Evolutionary conservation across 2,113 vertebrate genomes (phyloP).

Genomic region (Megaceryle torquata): DNA sequence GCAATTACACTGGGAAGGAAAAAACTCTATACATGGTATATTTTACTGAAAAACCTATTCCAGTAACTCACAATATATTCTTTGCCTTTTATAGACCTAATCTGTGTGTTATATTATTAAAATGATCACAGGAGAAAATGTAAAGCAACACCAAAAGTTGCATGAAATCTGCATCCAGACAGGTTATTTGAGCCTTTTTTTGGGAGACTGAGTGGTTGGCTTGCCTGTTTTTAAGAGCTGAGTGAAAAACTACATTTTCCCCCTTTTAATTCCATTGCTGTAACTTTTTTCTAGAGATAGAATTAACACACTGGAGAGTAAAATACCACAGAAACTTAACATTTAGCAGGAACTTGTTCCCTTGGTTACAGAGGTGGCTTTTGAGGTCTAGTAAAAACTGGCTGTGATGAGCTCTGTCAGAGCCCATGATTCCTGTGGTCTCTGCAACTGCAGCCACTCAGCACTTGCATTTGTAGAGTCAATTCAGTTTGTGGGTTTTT

Average conservation of each 20-base stretch:
- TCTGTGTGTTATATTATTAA: background rate
- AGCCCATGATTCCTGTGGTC: background rate
- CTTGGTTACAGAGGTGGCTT: background rate
- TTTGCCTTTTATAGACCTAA: background rate
- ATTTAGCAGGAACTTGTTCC: background rate
- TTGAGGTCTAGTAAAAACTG: background rate
- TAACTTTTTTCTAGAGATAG: background rate
- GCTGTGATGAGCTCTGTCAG: background rate
- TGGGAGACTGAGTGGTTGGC: background rate
- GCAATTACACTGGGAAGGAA: slow-evolving; percentile 17
- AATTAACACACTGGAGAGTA: background rate
- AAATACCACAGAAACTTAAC: background rate
- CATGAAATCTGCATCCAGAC: background rate
- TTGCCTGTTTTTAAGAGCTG: background rate
- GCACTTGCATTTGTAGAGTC: background rate
- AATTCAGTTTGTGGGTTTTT: background rate
- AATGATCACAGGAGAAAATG: background rate
- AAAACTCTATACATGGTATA: background rate
- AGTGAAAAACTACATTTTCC: background rate
- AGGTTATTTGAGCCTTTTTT: background rate
- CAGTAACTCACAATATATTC: background rate
- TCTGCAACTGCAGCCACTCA: background rate
- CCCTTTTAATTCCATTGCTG: background rate
- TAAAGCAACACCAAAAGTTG: background rate
- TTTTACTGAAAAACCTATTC: background rate